Evolutionary conservation across 1,140 invertebrate genomes (phyloP).

Genomic region (Chymomyza costata): DNA sequence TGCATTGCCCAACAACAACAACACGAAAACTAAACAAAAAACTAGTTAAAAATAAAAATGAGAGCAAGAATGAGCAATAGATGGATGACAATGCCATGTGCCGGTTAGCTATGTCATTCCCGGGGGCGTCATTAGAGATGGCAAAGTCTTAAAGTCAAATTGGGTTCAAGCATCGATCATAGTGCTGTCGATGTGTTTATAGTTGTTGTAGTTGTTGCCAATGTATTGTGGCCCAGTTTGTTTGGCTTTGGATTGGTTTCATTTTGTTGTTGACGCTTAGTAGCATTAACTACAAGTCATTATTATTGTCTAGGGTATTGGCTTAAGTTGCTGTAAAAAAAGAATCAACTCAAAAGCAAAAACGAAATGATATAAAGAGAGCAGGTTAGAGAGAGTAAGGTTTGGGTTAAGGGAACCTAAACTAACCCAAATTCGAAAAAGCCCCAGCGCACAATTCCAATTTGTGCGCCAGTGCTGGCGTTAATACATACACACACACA

Average conservation of each 20-base stretch:
- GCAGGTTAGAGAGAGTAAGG: not conserved
- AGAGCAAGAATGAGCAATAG: too few species aligned
- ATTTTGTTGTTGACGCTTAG: slow-evolving; percentile 25
- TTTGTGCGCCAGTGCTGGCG: slow-evolving; percentile 39
- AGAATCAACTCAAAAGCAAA: slow-evolving; percentile 11
- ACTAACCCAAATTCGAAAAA: slow-evolving; percentile 10
- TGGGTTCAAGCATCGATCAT: too few species aligned
- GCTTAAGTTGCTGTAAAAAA: slow-evolving; percentile 19
- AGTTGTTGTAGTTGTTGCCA: too few species aligned
- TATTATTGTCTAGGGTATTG: slow-evolving; percentile 63
- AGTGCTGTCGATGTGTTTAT: too few species aligned
- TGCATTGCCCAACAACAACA: too few species aligned
- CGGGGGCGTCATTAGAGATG: too few species aligned
- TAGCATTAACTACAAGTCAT: slow-evolving; percentile 65
- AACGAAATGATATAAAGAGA: slow-evolving; percentile 17
- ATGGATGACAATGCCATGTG: too few species aligned
- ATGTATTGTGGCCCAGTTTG: not conserved
- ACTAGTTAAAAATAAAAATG: too few species aligned
- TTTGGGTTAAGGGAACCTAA: not conserved
- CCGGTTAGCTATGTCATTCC: too few species aligned
- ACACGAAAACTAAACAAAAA: too few species aligned
- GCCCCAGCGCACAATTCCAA: slow-evolving; percentile 41
- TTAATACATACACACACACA: slow-evolving; percentile 44
- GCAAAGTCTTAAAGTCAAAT: too few species aligned
- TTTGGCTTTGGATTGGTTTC: not conserved